phyloP scores from a whole-genome alignment of 2,888 invertebrate genomes.

The Nemotelus pantherinus region DNA sequence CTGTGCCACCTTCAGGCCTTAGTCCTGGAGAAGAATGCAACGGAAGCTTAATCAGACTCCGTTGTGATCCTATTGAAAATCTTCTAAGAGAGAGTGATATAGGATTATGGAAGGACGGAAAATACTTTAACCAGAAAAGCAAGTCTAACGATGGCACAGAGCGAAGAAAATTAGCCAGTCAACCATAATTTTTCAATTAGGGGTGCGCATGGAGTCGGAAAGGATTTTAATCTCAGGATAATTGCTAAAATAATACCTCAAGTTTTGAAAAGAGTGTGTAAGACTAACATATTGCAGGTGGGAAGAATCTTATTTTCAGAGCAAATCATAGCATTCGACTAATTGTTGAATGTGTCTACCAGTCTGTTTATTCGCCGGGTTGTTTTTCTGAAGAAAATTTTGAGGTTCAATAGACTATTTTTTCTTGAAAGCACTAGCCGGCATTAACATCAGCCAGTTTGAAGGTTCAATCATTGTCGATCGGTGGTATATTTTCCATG shows the following conservation, averaged over 20 bases:
- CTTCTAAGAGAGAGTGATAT: neutral
- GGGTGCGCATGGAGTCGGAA: constrained; percentile 36
- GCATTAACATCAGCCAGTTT: too few relatives aligned
- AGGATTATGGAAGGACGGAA: neutral
- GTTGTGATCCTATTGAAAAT: neutral
- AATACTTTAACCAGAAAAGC: neutral
- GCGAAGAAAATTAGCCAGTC: constrained; percentile 37
- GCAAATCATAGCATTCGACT: too few relatives aligned
- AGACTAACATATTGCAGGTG: too few relatives aligned
- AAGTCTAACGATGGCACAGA: neutral
- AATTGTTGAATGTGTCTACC: too few relatives aligned
- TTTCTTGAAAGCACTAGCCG: too few relatives aligned
- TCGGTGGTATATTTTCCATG: too few relatives aligned
- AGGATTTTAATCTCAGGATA: constrained; percentile 37
- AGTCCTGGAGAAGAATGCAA: neutral
- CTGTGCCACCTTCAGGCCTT: constrained; percentile 11
- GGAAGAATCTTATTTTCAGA: too few relatives aligned
- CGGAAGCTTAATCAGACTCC: neutral
- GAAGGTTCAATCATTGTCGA: too few relatives aligned
- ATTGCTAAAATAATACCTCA: constrained; percentile 18
- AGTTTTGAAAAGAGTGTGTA: too few relatives aligned
- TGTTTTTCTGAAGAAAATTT: too few relatives aligned
- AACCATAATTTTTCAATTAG: constrained; percentile 48
- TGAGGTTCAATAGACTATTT: too few relatives aligned
- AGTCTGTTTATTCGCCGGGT: too few relatives aligned